Conservation (phyloP, 2,113 vertebrate species). For the Coptodon rendalli region DNA sequence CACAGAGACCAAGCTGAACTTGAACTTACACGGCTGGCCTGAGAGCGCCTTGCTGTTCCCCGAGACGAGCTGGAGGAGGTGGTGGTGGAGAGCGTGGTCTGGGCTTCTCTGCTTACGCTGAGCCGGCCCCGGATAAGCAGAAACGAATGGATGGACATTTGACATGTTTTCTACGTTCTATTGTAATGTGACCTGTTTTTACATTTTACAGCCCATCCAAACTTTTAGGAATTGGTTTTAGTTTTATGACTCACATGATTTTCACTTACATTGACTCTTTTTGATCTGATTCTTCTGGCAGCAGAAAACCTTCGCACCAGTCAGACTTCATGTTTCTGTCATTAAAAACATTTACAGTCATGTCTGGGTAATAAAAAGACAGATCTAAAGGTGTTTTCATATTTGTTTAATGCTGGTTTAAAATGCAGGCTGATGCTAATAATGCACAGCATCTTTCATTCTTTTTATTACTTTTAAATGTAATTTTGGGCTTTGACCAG, state of each 20-base stretch:
- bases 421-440: not conserved
- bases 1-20: not conserved
- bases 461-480: not conserved
- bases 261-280: not conserved
- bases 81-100: not conserved
- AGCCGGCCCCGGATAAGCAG: accelerated
- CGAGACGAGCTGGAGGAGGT: accelerated
- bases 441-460: not conserved
- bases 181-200: not conserved
- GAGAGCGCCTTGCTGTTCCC: not conserved
- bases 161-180: not conserved
- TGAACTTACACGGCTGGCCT: accelerated
- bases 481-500: not conserved
- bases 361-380: accelerated
- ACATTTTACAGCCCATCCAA: accelerated
- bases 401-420: not conserved
- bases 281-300: not conserved
- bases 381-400: not conserved
- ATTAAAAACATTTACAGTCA: not conserved
- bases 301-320: accelerated
- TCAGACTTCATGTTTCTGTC: not conserved
- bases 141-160: accelerated
- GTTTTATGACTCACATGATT: accelerated
- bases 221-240: accelerated
- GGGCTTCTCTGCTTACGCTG: not conserved